Conservation (phyloP, 2,888 invertebrate species). For the Sturmia bella region DNA sequence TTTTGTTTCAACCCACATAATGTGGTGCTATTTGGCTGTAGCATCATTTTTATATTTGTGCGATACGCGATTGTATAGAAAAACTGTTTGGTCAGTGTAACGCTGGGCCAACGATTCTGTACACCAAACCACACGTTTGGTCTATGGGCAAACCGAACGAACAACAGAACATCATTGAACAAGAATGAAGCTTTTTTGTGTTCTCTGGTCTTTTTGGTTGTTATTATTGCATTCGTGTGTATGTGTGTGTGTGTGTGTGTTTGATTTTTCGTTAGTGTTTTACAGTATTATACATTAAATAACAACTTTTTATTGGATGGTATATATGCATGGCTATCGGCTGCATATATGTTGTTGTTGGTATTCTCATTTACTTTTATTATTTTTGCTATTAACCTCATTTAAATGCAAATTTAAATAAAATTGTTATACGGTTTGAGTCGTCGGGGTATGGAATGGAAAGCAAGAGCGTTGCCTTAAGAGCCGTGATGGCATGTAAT, state of each 20-base stretch:
- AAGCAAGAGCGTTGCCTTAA: too few relatives aligned
- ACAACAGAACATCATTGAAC: conserved; percentile 50
- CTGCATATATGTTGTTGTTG: conserved; percentile 21
- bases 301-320: background rate
- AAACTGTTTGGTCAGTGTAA: conserved; percentile 24
- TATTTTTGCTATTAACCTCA: conserved; percentile 73
- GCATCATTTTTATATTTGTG: background rate
- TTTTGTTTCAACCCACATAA: conserved; percentile 40
- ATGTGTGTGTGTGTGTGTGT: too few relatives aligned
- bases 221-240: background rate
- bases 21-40: conserved; percentile 22
- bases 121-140: conserved; percentile 26
- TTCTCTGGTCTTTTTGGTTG: background rate
- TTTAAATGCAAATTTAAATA: conserved; percentile 81
- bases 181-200: conserved; percentile 38
- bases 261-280: conserved; percentile 22
- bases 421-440: conserved; percentile 80
- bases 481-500: background rate
- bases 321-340: conserved; percentile 11
- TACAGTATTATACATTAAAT: conserved; percentile 34
- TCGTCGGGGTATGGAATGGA: conserved; percentile 57
- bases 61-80: conserved; percentile 1
- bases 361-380: conserved; percentile 32
- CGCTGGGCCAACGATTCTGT: background rate
- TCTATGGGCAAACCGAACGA: conserved; percentile 31